Conservation (phyloP, 2,797 vertebrate species). For the Spinibarbus caldwelli region DNA sequence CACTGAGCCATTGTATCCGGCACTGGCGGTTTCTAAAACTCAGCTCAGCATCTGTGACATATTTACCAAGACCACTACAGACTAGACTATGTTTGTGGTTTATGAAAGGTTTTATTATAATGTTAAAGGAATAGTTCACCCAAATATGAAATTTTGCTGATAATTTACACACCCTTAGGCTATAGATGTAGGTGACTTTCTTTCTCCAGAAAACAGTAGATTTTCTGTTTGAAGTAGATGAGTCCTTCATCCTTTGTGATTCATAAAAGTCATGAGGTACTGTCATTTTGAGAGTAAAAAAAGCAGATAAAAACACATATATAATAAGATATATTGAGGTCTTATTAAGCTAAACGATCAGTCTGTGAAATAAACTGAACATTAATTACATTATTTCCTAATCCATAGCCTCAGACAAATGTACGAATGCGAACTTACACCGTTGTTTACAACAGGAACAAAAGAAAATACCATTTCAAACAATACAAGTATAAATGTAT, state of each 20-base stretch:
- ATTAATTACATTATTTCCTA: too few relatives aligned
- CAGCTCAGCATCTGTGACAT: constrained; percentile 59
- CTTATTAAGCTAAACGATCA: not conserved
- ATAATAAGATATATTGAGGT: not conserved
- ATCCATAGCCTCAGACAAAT: too few relatives aligned
- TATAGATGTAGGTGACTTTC: too few relatives aligned
- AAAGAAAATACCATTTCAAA: too few relatives aligned
- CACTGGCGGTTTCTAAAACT: constrained; percentile 64
- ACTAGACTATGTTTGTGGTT: constrained; percentile 1
- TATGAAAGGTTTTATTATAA: not conserved
- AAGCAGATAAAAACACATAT: too few relatives aligned
- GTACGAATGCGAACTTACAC: too few relatives aligned
- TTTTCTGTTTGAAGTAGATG: not conserved
- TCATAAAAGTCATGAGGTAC: not conserved
- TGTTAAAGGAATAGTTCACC: not conserved
- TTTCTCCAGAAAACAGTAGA: not conserved
- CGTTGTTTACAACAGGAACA: too few relatives aligned
- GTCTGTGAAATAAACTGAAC: too few relatives aligned
- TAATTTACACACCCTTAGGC: not conserved
- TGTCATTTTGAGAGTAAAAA: not conserved
- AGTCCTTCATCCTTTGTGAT: not conserved
- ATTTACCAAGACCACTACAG: constrained; percentile 38
- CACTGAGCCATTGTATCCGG: constrained; percentile 72
- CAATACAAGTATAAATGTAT: too few relatives aligned
- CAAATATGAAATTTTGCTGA: too few relatives aligned